These are phyloP conservation scores for Hybognathus amarus DNA, from an alignment of 2,797 vertebrate genomes.

Conservation along the genomic window DNA sequence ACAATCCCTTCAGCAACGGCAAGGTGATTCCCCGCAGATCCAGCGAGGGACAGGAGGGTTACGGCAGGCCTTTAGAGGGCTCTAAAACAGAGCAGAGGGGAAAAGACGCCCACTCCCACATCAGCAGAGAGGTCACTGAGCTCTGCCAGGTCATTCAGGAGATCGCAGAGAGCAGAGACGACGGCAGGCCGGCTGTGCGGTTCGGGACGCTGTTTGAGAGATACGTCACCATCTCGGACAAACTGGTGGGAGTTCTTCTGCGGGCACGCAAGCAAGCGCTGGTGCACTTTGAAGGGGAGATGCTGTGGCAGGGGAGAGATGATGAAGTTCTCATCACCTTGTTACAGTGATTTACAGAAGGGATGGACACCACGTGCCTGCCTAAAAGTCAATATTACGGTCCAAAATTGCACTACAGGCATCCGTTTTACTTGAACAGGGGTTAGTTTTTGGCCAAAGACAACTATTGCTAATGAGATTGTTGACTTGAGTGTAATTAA, in stretches of 20 bases:
- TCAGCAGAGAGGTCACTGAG: constrained; percentile 84
- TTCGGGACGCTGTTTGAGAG: constrained; percentile 87
- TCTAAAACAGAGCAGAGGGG: constrained; percentile 88
- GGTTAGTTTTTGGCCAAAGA: background rate
- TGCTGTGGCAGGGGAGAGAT: constrained; percentile 93
- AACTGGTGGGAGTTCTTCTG: constrained; percentile 88
- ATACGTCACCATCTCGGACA: constrained; percentile 90
- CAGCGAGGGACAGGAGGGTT: constrained; percentile 76
- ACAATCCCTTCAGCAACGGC: constrained; percentile 85
- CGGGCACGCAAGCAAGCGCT: constrained; percentile 86
- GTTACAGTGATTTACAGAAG: constrained; percentile 66
- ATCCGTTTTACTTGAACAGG: constrained; percentile 8
- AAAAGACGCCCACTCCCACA: constrained; percentile 81
- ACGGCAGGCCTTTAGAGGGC: constrained; percentile 83
- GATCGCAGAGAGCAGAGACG: constrained; percentile 74
- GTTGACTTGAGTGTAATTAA: background rate
- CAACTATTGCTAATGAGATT: background rate
- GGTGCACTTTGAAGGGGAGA: constrained; percentile 89
- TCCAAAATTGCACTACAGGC: background rate
- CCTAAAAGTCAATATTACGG: background rate
- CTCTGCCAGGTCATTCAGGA: constrained; percentile 82
- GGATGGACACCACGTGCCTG: constrained; percentile 28
- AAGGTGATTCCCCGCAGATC: constrained; percentile 60
- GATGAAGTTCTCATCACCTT: constrained; percentile 83
- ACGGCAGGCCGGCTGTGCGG: constrained; percentile 73